Conservation (phyloP, 2,113 vertebrate genomes). For the Labeo catla region DNA sequence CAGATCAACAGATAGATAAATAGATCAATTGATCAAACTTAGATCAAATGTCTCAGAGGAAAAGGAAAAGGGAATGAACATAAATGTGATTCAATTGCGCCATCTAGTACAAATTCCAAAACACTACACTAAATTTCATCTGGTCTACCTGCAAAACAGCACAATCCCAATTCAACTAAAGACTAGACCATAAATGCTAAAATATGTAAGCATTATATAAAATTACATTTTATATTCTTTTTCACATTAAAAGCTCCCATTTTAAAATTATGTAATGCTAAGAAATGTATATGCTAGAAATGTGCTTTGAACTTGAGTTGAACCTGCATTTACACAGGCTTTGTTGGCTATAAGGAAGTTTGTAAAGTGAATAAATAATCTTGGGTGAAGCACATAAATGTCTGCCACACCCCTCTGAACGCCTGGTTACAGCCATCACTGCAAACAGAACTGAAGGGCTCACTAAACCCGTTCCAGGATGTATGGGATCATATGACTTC, state of each 20-base stretch:
- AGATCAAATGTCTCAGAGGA: not conserved
- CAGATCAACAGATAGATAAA: not conserved
- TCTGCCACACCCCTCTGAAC: conserved; percentile 17
- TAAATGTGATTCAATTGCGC: conserved; percentile 26
- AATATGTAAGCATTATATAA: not conserved
- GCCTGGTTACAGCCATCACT: not conserved
- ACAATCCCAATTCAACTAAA: not conserved
- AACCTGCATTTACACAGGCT: not conserved
- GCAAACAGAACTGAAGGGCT: conserved; percentile 29
- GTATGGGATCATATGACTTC: conserved; percentile 2
- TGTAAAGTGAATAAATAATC: not conserved
- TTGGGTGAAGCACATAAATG: not conserved
- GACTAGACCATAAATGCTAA: not conserved
- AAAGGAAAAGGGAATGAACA: not conserved
- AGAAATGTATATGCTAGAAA: not conserved
- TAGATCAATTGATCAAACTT: too few species aligned
- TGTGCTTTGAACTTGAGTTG: not conserved
- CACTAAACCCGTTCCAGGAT: conserved; percentile 29
- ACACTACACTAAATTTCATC: conserved; percentile 24
- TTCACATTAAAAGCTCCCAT: not conserved
- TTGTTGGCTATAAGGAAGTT: conserved; percentile 25
- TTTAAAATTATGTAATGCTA: not conserved
- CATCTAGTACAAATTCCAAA: conserved; percentile 42
- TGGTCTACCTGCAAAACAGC: not conserved
- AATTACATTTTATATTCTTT: not conserved